Evolutionary conservation across 2,113 vertebrate genomes (phyloP).

Genomic region (Aegotheles bennettii): DNA sequence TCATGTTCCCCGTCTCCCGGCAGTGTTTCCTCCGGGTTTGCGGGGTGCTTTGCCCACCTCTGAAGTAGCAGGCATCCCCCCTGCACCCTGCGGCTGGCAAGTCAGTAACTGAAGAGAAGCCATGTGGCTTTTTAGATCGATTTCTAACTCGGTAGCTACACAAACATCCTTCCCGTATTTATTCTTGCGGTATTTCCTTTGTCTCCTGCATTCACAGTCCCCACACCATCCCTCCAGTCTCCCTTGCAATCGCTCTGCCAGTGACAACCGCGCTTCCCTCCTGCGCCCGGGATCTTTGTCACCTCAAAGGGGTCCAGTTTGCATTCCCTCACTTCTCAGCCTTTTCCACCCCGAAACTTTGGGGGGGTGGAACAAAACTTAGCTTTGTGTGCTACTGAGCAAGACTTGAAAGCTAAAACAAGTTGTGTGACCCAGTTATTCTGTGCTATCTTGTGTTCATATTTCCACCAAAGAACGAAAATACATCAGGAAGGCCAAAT

Average conservation of each 20-base stretch:
- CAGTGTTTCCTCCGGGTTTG: not conserved
- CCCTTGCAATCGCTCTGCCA: not conserved
- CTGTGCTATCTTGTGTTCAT: not conserved
- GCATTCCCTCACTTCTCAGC: not conserved
- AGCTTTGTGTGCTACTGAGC: not conserved
- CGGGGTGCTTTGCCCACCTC: not conserved
- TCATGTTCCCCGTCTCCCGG: not conserved
- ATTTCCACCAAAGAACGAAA: not conserved
- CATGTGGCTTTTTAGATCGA: not conserved
- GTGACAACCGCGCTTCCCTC: fast-evolving
- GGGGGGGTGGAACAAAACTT: too few relatives aligned
- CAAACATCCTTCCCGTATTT: not conserved
- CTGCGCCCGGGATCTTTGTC: not conserved
- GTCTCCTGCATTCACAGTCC: not conserved
- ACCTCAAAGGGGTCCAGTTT: not conserved
- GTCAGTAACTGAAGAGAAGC: not conserved
- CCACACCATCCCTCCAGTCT: fast-evolving
- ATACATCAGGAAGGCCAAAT: not conserved
- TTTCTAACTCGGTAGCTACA: not conserved
- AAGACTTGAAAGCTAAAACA: not conserved
- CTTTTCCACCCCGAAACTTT: not conserved
- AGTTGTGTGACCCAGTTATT: not conserved
- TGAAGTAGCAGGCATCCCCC: not conserved
- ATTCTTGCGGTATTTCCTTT: not conserved
- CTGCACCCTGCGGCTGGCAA: too few relatives aligned